Evolutionary conservation across 2,888 invertebrate species (phyloP).

Genomic region (Cenopis cana): DNA sequence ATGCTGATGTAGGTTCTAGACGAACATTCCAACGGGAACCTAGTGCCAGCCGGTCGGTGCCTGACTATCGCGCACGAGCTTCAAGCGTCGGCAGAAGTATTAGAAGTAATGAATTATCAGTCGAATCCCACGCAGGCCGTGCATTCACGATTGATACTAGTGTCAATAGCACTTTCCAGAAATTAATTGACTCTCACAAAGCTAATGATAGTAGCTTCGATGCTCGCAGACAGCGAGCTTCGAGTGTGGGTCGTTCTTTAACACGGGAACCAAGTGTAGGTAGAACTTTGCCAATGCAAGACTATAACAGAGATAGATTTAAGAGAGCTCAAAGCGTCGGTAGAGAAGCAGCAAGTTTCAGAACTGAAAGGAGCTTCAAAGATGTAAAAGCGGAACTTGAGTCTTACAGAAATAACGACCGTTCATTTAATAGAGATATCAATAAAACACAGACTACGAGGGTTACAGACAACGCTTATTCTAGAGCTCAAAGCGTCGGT

Average conservation of each 20-base stretch:
- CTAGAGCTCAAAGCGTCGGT: no score
- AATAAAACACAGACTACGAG: conserved; percentile 15
- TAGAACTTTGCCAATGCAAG: conserved; percentile 11
- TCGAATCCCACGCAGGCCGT: conserved; percentile 60
- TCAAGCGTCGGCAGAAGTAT: conserved; percentile 51
- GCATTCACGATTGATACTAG: conserved; percentile 76
- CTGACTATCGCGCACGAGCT: conserved; percentile 50
- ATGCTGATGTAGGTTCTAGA: conserved; percentile 50
- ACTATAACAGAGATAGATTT: conserved; percentile 52
- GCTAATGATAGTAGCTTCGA: conserved; percentile 58
- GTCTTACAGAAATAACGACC: conserved; percentile 55
- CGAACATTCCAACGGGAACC: conserved; percentile 55
- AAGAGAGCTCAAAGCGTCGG: conserved; percentile 73
- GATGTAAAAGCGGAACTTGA: conserved; percentile 74
- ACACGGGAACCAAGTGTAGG: conserved; percentile 46
- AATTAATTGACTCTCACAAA: conserved; percentile 51
- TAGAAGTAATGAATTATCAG: conserved; percentile 55
- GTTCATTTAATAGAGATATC: conserved; percentile 40
- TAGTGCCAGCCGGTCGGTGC: conserved; percentile 54
- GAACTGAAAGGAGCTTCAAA: conserved; percentile 60
- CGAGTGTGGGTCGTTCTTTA: conserved; percentile 72
- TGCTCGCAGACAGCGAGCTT: conserved; percentile 66
- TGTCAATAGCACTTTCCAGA: conserved; percentile 70
- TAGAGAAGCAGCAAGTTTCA: conserved; percentile 47
- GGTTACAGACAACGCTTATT: conserved; percentile 20